phyloP scores from a whole-genome alignment of 2,888 invertebrate species.

The Itoplectis maculator region DNA sequence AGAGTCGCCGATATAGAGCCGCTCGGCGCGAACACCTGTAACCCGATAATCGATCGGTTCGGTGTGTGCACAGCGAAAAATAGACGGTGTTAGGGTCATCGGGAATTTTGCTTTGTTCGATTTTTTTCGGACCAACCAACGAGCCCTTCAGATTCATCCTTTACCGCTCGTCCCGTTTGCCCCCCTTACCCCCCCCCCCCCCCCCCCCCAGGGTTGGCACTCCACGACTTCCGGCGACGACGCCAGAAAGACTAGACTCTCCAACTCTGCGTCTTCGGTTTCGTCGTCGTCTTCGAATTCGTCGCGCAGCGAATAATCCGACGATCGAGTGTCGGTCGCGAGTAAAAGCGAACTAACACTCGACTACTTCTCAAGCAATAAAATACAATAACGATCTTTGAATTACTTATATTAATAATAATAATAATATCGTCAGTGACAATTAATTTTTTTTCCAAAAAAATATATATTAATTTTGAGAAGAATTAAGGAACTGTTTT shows the following conservation, averaged over 20 bases:
- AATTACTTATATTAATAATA: too few relatives aligned
- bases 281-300: constrained; percentile 22
- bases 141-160: not conserved
- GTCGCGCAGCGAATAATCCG: not conserved
- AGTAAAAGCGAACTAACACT: not conserved
- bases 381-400: too few relatives aligned
- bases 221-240: constrained; percentile 68
- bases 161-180: too few relatives aligned
- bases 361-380: not conserved
- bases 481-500: too few relatives aligned
- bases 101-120: constrained; percentile 6
- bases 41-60: constrained; percentile 24
- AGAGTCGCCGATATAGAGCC: not conserved
- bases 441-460: too few relatives aligned
- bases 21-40: constrained; percentile 20
- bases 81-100: not conserved
- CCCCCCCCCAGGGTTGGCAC: not conserved
- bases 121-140: constrained; percentile 4
- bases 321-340: constrained; percentile 31
- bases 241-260: constrained; percentile 73
- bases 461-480: too few relatives aligned
- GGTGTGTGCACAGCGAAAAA: not conserved
- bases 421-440: too few relatives aligned
- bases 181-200: not conserved
- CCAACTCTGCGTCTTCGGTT: constrained; percentile 42